Percentiles rank a stretch among this genome's conserved stretches.
These are phyloP conservation scores for Chlorodrepanis virens DNA, from an alignment of 2,113 vertebrate species.

Conservation along the genomic window DNA sequence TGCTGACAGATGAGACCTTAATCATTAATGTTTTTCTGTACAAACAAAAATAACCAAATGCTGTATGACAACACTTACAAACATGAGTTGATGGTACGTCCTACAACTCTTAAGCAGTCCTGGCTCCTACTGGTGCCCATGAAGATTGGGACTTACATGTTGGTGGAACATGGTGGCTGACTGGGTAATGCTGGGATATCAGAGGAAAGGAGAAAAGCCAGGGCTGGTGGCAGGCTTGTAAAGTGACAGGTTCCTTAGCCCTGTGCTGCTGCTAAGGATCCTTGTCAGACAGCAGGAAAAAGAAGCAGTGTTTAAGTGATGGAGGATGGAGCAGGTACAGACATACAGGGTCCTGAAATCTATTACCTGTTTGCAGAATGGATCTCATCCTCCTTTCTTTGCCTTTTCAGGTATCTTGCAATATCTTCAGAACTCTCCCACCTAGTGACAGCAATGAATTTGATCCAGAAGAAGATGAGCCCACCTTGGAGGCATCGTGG, in stretches of 20 bases:
- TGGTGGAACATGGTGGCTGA: not conserved
- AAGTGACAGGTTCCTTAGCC: not conserved
- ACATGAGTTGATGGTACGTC: not conserved
- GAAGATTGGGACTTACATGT: not conserved
- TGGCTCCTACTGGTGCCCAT: not conserved
- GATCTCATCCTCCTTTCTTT: not conserved
- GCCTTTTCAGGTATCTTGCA: conserved; percentile 89
- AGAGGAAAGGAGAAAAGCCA: not conserved
- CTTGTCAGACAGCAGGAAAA: not conserved
- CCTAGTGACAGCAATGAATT: conserved; percentile 99
- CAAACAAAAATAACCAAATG: not conserved
- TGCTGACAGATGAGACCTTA: not conserved
- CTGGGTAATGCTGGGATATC: not conserved
- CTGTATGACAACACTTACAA: not conserved
- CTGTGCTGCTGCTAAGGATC: not conserved
- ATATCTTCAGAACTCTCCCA: conserved; percentile 99
- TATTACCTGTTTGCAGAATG: not conserved
- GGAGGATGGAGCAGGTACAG: not conserved
- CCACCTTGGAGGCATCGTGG: conserved; percentile 97
- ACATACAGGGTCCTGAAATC: not conserved
- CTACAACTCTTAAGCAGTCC: not conserved
- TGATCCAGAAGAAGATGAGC: conserved; percentile 98
- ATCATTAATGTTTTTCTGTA: not conserved
- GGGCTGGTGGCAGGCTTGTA: not conserved
- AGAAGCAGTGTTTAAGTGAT: not conserved